Evolutionary conservation across 2,113 vertebrate genomes (phyloP).

Genomic region (Phainopepla nitens): DNA sequence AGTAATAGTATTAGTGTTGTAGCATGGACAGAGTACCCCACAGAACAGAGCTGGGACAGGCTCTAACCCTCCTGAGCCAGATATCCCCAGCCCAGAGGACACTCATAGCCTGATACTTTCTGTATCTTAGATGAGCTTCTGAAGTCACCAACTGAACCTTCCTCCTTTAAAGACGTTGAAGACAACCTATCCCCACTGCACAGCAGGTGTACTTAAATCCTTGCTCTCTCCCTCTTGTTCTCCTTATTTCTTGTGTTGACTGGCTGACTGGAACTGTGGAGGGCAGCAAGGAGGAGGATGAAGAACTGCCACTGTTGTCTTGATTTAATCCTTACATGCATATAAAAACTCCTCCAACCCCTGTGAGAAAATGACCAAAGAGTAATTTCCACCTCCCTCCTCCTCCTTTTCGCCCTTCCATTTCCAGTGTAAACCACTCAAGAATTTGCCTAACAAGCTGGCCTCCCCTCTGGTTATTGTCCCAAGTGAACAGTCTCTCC

Average conservation of each 20-base stretch:
- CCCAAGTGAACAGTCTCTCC: constrained; percentile 73
- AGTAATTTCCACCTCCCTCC: not conserved
- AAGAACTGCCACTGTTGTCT: not conserved
- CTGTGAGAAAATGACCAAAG: not conserved
- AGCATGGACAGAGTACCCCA: not conserved
- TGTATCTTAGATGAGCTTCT: not conserved
- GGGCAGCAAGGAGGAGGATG: not conserved
- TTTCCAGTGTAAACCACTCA: constrained; percentile 34
- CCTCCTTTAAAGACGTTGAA: not conserved
- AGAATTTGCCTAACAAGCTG: constrained; percentile 56
- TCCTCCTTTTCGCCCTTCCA: not conserved
- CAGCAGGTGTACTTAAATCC: not conserved
- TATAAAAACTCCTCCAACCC: not conserved
- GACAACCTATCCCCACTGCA: not conserved
- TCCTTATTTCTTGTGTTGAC: not conserved
- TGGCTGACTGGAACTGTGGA: not conserved
- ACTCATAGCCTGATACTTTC: not conserved
- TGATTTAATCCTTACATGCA: not conserved
- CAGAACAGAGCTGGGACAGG: not conserved
- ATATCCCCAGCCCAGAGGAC: not conserved
- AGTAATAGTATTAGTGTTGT: not conserved
- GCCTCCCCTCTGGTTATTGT: constrained; percentile 70
- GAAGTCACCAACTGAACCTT: not conserved
- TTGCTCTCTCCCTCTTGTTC: not conserved
- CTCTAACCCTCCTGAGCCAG: not conserved